These are phyloP conservation scores for Pseudochirops cupreus DNA, from an alignment of 2,797 vertebrate genomes.

Conservation along the genomic window DNA sequence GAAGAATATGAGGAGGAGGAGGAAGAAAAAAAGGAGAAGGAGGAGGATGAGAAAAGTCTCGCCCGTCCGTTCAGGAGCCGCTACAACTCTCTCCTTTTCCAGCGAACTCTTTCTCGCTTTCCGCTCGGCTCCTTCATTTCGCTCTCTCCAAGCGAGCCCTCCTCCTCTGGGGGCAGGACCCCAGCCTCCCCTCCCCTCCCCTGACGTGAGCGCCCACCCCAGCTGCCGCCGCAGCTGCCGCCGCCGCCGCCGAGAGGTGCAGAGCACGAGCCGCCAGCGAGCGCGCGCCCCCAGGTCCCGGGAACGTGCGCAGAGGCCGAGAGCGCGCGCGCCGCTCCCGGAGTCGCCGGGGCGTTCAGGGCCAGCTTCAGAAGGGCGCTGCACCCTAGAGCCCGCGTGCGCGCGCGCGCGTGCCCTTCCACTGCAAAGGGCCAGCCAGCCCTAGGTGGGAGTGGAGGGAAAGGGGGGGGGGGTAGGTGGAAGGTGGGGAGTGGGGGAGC, in stretches of 20 bases:
- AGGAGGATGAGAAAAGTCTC: constrained; percentile 44
- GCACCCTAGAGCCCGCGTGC: constrained; percentile 14
- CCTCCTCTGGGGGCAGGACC: constrained; percentile 57
- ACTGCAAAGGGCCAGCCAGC: not conserved
- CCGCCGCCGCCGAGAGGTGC: constrained; percentile 76
- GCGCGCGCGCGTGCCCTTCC: not conserved
- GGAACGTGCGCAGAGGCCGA: constrained; percentile 37
- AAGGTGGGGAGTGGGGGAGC: not conserved
- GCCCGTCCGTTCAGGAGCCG: constrained; percentile 26
- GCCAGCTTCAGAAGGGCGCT: constrained; percentile 15
- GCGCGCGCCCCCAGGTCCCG: constrained; percentile 17
- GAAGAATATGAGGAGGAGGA: not conserved
- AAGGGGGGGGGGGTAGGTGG: too few species aligned
- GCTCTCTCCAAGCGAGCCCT: constrained; percentile 45
- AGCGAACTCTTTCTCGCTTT: constrained; percentile 76
- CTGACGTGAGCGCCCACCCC: constrained; percentile 71
- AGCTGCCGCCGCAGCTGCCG: constrained; percentile 72
- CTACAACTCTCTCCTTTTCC: constrained; percentile 73
- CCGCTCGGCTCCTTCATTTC: constrained; percentile 66
- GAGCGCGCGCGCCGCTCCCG: constrained; percentile 68
- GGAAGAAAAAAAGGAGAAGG: not conserved
- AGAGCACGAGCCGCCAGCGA: constrained; percentile 71
- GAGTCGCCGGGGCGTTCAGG: constrained; percentile 20
- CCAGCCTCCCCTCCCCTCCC: constrained; percentile 50
- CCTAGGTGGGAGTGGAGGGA: not conserved